phyloP scores from a whole-genome alignment of 2,797 vertebrate species.

The Peromyscus attwateri region DNA sequence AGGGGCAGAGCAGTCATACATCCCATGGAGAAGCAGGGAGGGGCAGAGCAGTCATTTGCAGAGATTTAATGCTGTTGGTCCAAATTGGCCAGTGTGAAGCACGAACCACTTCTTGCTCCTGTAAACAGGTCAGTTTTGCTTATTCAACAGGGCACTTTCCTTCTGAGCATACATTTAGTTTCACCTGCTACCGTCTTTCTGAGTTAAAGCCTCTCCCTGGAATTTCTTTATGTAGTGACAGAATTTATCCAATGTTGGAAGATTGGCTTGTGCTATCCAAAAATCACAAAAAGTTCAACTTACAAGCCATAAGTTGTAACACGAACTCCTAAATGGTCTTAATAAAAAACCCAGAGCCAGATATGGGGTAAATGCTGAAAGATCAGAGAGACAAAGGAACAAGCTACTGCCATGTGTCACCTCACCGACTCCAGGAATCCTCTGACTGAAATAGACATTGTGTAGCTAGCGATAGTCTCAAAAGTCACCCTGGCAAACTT shows the following conservation, averaged over 20 bases:
- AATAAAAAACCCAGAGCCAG: too few relatives aligned
- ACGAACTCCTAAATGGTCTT: too few relatives aligned
- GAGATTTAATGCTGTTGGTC: neutral
- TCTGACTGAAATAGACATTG: neutral
- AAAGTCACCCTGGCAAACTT: neutral
- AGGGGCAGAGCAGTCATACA: too few relatives aligned
- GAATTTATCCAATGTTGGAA: neutral
- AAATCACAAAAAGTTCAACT: neutral
- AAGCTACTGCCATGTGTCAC: too few relatives aligned
- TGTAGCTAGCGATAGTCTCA: neutral
- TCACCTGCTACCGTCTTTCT: neutral
- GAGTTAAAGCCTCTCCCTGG: neutral
- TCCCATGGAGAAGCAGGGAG: neutral
- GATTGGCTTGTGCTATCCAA: neutral
- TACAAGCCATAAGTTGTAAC: neutral
- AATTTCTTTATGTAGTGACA: slow-evolving; percentile 4
- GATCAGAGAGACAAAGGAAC: too few relatives aligned
- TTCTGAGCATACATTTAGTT: neutral
- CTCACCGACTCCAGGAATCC: too few relatives aligned
- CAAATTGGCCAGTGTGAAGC: neutral
- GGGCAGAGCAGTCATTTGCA: neutral
- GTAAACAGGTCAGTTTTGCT: neutral
- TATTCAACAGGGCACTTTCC: neutral
- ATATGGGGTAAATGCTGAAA: too few relatives aligned
- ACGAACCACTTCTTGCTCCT: neutral